Base-by-base conservation (phyloP, 2,888 invertebrate species). In the Pemphredon lugubris region DNA sequence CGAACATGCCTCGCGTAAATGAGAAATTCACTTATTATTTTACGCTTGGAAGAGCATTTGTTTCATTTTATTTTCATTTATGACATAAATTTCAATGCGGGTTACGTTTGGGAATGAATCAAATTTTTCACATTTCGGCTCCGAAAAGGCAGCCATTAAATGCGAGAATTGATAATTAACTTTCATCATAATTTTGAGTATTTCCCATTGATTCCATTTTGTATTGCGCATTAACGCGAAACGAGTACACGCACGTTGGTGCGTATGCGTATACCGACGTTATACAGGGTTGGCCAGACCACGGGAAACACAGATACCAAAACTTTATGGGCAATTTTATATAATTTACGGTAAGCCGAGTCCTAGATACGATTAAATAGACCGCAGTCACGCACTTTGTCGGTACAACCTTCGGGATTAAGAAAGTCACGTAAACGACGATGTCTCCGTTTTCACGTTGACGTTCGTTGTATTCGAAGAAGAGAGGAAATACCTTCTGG, bases 241-340 rank as follows among this genome's bases (percentile, higher is more conserved):
- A 65, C 58, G 23, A 37, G 2, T 34, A 32, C 23, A 18, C 6
- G 32, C 40, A 51, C 40, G 47, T n/a, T 3, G 26, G 26, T 26
- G 7, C 7, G 26, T 26, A 26, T 26, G 7, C 26, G 26, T 26
- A 57, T 58, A 47, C 21, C 48, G 34, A 47, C n/a, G 32, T 37
- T 26, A 39, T 57, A 50, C 34, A 53, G 64, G 18, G n/a, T n/a
- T n/a, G n/a, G n/a, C n/a, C n/a, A n/a, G n/a, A n/a, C n/a, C n/a
- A n/a, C n/a, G n/a, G n/a, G n/a, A n/a, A n/a, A n/a, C n/a, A n/a
- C 50, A 76, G 74, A 72, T 76, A 76, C 42, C 47, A 54, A 39
- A 79, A 76, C 30, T 79, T 79, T 79, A 79, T 65, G 72, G 65
- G 66, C 79, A 73, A 79, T 79, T 79, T 72, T 57, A 55, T 60